phyloP scores from a whole-genome alignment of 1,140 invertebrate species.

The Rhyzopertha dominica region DNA sequence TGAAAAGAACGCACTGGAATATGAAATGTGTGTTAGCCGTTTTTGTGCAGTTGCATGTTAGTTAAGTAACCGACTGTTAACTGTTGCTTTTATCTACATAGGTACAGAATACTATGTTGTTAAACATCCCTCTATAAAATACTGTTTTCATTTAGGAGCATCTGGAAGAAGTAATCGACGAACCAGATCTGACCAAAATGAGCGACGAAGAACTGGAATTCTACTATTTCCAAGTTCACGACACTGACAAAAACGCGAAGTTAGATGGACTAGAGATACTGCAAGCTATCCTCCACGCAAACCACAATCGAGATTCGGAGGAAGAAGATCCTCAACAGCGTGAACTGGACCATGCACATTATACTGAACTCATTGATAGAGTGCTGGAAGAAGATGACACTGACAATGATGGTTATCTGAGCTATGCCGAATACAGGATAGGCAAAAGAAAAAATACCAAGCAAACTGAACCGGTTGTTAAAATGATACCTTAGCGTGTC shows the following conservation, averaged over 20 bases:
- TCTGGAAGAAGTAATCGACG: conserved; percentile 53
- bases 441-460: conserved; percentile 46
- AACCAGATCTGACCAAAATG: conserved; percentile 58
- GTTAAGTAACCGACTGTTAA: too few relatives aligned
- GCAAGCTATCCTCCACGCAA: conserved; percentile 59
- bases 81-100: too few relatives aligned
- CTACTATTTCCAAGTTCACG: conserved; percentile 65
- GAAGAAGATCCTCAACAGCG: conserved; percentile 34
- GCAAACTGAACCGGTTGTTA: conserved; percentile 1
- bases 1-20: too few relatives aligned
- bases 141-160: conserved; percentile 66
- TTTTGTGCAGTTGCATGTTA: too few relatives aligned
- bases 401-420: conserved; percentile 76
- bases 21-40: too few relatives aligned
- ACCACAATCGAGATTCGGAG: conserved; percentile 47
- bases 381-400: conserved; percentile 72
- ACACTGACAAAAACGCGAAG: conserved; percentile 73
- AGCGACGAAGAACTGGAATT: conserved; percentile 69
- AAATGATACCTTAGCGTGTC: too few relatives aligned
- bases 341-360: conserved; percentile 10
- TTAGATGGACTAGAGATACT: conserved; percentile 78
- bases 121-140: too few relatives aligned
- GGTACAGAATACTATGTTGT: too few relatives aligned
- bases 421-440: conserved; percentile 69
- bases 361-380: conserved; percentile 72